Evolutionary conservation across 2,888 invertebrate species (phyloP).

Genomic region (Mamestra brassicae): DNA sequence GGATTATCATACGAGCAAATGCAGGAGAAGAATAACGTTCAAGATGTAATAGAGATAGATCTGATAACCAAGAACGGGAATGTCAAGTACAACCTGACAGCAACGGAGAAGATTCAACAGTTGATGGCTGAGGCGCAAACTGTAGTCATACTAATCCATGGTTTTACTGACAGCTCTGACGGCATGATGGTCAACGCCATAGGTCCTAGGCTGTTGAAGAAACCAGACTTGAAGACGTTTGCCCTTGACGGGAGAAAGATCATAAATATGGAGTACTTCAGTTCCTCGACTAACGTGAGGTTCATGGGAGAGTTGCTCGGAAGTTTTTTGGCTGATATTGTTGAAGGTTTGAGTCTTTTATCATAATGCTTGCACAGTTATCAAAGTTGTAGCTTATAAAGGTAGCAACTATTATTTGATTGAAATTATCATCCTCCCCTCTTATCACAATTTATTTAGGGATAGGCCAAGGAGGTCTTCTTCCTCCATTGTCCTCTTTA

Average conservation of each 20-base stretch:
- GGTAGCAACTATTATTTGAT: too few species aligned
- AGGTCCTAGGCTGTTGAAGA: conserved; percentile 80
- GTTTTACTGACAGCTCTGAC: conserved; percentile 85
- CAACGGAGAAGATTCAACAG: conserved; percentile 70
- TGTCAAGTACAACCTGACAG: conserved; percentile 79
- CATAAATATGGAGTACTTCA: conserved; percentile 83
- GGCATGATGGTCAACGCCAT: conserved; percentile 84
- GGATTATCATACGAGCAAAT: conserved; percentile 86
- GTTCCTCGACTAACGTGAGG: conserved; percentile 82
- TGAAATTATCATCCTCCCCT: too few species aligned
- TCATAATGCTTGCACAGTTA: too few species aligned
- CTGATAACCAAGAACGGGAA: conserved; percentile 80
- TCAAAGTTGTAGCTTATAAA: too few species aligned
- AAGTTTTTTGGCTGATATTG: conserved; percentile 74
- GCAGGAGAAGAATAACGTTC: conserved; percentile 77
- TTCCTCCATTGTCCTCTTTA: too few species aligned
- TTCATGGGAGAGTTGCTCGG: conserved; percentile 86
- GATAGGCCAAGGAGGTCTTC: too few species aligned
- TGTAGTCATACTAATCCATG: conserved; percentile 81
- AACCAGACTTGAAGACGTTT: conserved; percentile 73
- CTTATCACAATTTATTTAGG: too few species aligned
- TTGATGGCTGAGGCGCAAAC: conserved; percentile 70
- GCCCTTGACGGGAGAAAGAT: conserved; percentile 84
- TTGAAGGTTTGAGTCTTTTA: conserved; percentile 67
- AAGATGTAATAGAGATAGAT: conserved; percentile 79